Evolutionary conservation across 2,888 invertebrate genomes (phyloP), one percentile per base, ranked within the genome.

Genomic region (Agrochola macilenta): DNA sequence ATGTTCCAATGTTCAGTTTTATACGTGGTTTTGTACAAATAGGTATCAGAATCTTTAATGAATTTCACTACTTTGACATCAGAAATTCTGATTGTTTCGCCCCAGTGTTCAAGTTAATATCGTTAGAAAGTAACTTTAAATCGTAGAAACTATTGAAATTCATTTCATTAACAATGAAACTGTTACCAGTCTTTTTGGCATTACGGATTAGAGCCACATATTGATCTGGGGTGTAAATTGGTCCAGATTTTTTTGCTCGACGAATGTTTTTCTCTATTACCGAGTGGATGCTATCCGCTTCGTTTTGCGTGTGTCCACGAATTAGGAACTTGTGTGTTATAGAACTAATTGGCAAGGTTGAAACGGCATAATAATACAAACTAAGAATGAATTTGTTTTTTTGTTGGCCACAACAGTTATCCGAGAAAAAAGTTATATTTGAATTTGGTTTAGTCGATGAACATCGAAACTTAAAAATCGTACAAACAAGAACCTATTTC

Each of bases 11-110:
- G 0, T 35, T 68, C 68, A 68, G 23, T 68, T 68, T 68, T 68
- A 52, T 68, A 68, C 30, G 52, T 68, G 49, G 68, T 68, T 68
- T 52, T 68, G 74, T 82, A 83, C n/a, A 71, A 49, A 74, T 85
- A 83, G 69, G 74, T 81, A n/a, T 82, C 83, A 63, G 68, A 78
- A 79, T 79, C 73, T 79, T 84, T 85, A 69, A 68, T 63, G 58
- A 86, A 82, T 70, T 81, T 81, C 39, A 85, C 72, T 39, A 54
- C 68, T 79, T 78, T 84, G 20, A 86, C 54, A 61, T 87, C 84
- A 57, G 57, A 57, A 39, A 57, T n/a, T 43, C 39, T 54, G n/a
- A 69, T 57, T 69, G 39, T n/a, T 54, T 39, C 69, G 54, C 35
- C 54, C 35, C 39, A n/a, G 39, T 69, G 69, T 69, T 69, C 35